Base-by-base conservation (phyloP, 2,113 vertebrate genomes). In the Forbesichthys agassizii region DNA sequence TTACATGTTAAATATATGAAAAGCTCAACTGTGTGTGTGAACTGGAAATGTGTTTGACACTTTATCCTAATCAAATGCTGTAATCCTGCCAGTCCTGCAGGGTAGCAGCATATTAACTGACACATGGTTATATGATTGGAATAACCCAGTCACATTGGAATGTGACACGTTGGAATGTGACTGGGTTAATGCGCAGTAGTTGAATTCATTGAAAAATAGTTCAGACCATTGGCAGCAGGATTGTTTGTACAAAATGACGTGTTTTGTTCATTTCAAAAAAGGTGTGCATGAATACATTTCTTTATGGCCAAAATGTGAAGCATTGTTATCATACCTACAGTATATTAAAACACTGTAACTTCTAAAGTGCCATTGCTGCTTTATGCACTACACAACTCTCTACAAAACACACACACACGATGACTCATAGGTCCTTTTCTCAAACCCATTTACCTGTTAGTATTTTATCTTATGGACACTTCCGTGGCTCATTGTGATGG, bases 381-480 rank as follows among this genome's bases (percentile, higher is more conserved):
- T 52, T 10, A 52, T 52, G 11, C 10, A 11, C 13, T 12, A 4
- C 13, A 11, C 9, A 3, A 52, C 11, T 52, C 49, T 51, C 9
- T 10, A 52, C 27, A 27, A 27, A 27, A 27, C 3, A 3, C 13
- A 14, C 13, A 14, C 49, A 52, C 27, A 27, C 27, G 27, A 27
- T 52, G 0, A 6, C 3, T 53, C 14, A 68, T 48, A 60, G 4
- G 5, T 56, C 5, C 18, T n/a, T 4, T 51, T 10, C 69, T 59
- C 46, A 16, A 53, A 11, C 13, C 14, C 27, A 1, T 0, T 69
- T 48, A 73, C 53, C 66, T 68, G 65, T 54, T 61, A 69, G 33
- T 20, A 14, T 66, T 11, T 64, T 69, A 16, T 0, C 47, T 33
- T 54, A 33, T 71, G 46, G 48, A 74, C 20, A 20, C 20, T 20